Conservation (phyloP, 2,797 vertebrate species). For the Scolopax bukidnonensis region DNA sequence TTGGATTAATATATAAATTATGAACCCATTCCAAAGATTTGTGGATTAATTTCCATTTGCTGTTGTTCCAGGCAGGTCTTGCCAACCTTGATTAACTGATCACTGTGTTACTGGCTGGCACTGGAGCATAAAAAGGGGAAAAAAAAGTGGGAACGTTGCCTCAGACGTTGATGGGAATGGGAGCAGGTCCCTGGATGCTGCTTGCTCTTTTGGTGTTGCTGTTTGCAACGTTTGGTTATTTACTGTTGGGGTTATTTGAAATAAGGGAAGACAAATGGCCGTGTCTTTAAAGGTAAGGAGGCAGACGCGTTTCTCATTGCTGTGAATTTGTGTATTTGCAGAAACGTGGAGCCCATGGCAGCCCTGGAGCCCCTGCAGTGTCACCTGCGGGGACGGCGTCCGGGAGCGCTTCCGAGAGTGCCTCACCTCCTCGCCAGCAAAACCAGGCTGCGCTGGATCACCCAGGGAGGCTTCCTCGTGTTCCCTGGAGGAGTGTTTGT, state of each 20-base stretch:
- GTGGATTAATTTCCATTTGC: slow-evolving; percentile 48
- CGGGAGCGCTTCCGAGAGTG: slow-evolving; percentile 89
- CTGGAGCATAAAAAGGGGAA: not conserved
- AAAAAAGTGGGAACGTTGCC: not conserved
- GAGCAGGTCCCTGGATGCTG: not conserved
- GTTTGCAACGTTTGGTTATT: not conserved
- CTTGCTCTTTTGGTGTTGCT: not conserved
- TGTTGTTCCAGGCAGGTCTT: slow-evolving; percentile 8
- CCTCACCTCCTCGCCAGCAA: slow-evolving; percentile 79
- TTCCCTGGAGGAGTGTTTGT: slow-evolving; percentile 89
- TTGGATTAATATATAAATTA: slow-evolving; percentile 25
- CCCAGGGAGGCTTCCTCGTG: slow-evolving; percentile 88
- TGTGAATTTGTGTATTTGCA: slow-evolving; percentile 73
- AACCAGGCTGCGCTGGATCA: slow-evolving; percentile 83
- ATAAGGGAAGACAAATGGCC: not conserved
- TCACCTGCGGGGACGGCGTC: slow-evolving; percentile 91
- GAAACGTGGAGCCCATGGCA: slow-evolving; percentile 93
- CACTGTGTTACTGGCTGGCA: not conserved
- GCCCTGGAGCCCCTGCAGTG: slow-evolving; percentile 92
- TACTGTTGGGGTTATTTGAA: not conserved
- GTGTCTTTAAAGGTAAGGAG: not conserved
- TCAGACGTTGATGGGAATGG: not conserved
- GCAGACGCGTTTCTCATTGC: not conserved
- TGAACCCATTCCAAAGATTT: not conserved
- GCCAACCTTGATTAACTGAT: not conserved